Conservation (phyloP, 2,113 vertebrate species). For the Bubo blakistoni region DNA sequence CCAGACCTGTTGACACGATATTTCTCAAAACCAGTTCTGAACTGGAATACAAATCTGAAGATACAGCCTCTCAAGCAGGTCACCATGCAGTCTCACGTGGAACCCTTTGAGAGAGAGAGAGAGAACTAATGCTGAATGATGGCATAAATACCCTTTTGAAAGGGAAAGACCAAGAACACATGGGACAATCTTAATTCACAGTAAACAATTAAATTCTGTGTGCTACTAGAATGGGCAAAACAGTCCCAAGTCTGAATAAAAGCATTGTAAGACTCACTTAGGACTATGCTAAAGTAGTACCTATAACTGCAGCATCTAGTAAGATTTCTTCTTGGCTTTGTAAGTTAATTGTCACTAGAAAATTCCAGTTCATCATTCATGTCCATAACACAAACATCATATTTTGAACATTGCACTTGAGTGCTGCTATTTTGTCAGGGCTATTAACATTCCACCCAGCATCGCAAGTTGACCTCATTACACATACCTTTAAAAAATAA, state of each 20-base stretch:
- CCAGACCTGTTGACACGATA: not conserved
- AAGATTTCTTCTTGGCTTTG: not conserved
- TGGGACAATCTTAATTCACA: not conserved
- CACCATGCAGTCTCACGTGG: not conserved
- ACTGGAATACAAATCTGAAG: not conserved
- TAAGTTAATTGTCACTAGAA: not conserved
- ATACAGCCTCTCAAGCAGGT: not conserved
- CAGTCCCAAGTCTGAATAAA: not conserved
- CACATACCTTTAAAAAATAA: not conserved
- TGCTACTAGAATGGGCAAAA: not conserved
- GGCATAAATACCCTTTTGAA: not conserved
- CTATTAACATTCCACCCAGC: not conserved
- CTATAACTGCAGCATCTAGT: not conserved
- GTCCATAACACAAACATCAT: not conserved
- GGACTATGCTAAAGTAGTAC: not conserved
- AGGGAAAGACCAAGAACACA: not conserved
- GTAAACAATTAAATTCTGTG: not conserved
- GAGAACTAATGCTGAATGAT: not conserved
- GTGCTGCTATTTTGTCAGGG: not conserved
- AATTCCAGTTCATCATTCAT: not conserved
- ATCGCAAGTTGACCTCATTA: not conserved
- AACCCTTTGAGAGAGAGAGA: rapidly evolving
- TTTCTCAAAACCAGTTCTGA: not conserved
- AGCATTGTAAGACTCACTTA: not conserved
- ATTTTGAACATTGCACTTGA: not conserved